A percentile compares a stretch with the other conserved stretches of the same genome.
phyloP scores from a whole-genome alignment of 2,113 vertebrate species.

The Takifugu bimaculatus region DNA sequence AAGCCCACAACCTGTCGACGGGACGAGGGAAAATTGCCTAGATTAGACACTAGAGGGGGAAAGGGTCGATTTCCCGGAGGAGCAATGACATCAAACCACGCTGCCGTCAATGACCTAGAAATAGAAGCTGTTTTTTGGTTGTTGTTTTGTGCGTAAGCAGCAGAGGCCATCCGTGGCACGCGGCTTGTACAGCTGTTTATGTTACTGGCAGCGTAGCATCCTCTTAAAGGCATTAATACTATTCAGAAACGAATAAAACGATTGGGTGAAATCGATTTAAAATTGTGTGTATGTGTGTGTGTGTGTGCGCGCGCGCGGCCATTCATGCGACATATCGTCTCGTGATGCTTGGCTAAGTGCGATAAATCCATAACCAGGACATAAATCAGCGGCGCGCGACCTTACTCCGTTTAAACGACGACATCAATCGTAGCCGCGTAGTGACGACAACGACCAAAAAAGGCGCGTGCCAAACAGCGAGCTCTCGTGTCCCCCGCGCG shows the following conservation, averaged over 20 bases:
- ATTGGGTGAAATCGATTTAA: not conserved
- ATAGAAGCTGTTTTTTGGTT: slow-evolving; percentile 20
- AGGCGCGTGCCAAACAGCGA: slow-evolving; percentile 25
- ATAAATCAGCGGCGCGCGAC: not conserved
- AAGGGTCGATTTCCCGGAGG: slow-evolving; percentile 28
- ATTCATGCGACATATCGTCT: slow-evolving; percentile 11
- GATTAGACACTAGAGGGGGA: slow-evolving; percentile 21
- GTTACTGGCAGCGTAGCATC: slow-evolving; percentile 21
- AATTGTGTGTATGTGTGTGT: not conserved
- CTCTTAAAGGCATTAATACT: not conserved
- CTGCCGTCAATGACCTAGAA: slow-evolving; percentile 67
- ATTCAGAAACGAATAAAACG: not conserved
- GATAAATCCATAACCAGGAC: not conserved
- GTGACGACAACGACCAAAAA: slow-evolving; percentile 1
- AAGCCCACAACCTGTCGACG: not conserved
- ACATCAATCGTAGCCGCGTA: not conserved
- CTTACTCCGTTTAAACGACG: no score
- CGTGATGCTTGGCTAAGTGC: slow-evolving; percentile 9
- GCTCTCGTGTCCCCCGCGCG: slow-evolving; percentile 7
- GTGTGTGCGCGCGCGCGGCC: not conserved
- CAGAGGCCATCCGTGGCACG: slow-evolving; percentile 27
- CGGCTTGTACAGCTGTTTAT: slow-evolving; percentile 32
- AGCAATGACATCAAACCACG: slow-evolving; percentile 53
- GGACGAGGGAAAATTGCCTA: slow-evolving; percentile 9
- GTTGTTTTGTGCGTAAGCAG: slow-evolving; percentile 41